Conservation (phyloP, 2,888 invertebrate species). For the Eurytoma californica region DNA sequence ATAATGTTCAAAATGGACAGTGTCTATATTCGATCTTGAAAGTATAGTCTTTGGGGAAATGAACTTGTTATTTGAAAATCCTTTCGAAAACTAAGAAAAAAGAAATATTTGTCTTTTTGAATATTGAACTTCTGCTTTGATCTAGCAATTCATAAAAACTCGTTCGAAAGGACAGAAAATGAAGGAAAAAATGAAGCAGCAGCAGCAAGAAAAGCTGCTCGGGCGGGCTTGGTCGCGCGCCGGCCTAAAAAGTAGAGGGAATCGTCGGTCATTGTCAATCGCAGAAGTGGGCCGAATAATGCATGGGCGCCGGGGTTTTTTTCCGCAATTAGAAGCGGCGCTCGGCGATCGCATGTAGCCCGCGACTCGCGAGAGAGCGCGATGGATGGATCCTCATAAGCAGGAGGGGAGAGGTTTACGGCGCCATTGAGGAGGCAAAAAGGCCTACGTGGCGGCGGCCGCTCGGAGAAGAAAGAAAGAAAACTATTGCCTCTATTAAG, state of each 20-base stretch:
- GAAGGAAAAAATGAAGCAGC: too few relatives aligned
- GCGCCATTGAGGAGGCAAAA: background rate
- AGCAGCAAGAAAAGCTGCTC: too few relatives aligned
- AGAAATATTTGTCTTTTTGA: too few relatives aligned
- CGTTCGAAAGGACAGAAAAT: too few relatives aligned
- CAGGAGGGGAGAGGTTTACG: slow-evolving; percentile 7
- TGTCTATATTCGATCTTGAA: too few relatives aligned
- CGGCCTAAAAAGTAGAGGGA: background rate
- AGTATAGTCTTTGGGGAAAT: too few relatives aligned
- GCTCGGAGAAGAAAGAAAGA: slow-evolving; percentile 27
- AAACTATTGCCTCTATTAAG: slow-evolving; percentile 43
- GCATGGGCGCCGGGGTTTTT: slow-evolving; percentile 7
- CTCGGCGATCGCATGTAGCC: background rate
- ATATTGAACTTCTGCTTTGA: too few relatives aligned
- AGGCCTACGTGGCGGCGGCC: background rate
- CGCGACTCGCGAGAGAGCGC: background rate
- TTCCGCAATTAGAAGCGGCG: slow-evolving; percentile 28
- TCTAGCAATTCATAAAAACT: too few relatives aligned
- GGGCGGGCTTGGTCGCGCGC: background rate
- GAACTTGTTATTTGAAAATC: too few relatives aligned
- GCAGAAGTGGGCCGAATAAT: slow-evolving; percentile 33
- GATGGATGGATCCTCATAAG: background rate
- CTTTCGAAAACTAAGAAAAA: too few relatives aligned
- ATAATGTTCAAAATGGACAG: too few relatives aligned
- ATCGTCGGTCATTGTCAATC: slow-evolving; percentile 40